phyloP scores from a whole-genome alignment of 1,140 invertebrate species.

The Lamellibrachia luymesi region DNA sequence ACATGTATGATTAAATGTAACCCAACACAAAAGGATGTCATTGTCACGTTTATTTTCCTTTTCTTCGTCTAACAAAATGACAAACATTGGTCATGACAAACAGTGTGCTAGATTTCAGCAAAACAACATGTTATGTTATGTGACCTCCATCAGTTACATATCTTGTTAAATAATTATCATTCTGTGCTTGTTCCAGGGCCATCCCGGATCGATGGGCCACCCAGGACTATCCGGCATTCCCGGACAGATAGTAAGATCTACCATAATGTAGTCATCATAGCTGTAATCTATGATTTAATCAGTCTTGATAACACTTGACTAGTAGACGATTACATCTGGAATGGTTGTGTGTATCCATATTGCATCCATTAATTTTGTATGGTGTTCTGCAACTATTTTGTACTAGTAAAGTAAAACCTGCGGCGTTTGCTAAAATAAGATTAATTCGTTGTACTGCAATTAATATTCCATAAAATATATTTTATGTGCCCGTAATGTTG shows the following conservation, averaged over 20 bases:
- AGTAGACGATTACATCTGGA: not conserved
- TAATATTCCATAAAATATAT: not conserved
- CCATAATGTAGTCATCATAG: not conserved
- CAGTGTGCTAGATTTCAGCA: too few relatives aligned
- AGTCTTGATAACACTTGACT: not conserved
- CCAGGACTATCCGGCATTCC: not conserved
- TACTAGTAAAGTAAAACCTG: not conserved
- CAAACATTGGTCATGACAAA: too few relatives aligned
- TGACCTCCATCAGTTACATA: not conserved
- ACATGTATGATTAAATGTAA: too few relatives aligned
- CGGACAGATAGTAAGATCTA: not conserved
- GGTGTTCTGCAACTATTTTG: too few relatives aligned
- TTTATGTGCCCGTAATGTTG: not conserved
- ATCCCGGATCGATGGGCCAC: not conserved
- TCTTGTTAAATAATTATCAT: not conserved
- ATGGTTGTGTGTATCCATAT: not conserved
- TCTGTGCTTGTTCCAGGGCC: not conserved
- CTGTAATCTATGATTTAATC: not conserved
- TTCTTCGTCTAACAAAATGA: too few relatives aligned
- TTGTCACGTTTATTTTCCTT: too few relatives aligned
- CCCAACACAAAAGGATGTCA: too few relatives aligned
- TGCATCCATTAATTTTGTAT: not conserved
- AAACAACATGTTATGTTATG: not conserved
- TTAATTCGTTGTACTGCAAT: not conserved
- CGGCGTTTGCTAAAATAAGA: not conserved